Base-by-base conservation (phyloP, 2,888 invertebrate species). In the Caenorhabditis sp. region DNA sequence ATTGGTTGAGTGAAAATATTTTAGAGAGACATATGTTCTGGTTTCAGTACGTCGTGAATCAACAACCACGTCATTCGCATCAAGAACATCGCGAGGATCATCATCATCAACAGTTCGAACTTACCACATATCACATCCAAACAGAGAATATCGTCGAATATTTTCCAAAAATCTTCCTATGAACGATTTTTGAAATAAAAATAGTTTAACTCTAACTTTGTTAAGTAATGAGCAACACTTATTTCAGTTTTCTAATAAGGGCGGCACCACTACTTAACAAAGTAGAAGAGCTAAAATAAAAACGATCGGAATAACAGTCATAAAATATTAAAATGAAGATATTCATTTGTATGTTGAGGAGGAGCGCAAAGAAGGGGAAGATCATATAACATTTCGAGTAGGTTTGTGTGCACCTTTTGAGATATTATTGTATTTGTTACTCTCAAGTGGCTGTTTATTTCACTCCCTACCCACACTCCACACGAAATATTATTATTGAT, bases 261-360 rank as follows among this genome's bases (percentile, higher is more conserved):
- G 69, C 74, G 74, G 74, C 74, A 74, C 63, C 74, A 74, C 74
- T 74, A 74, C 74, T 74, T 74, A 74, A 74, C 60, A 66, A 72
- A 58, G 53, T 23, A 31, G 31, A 10, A 14, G 17, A 43, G 43
- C 43, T 17, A 51, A 58, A 58, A 63, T 51, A 54, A 50, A 27
- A 27, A 3, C 23, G 17, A n/a, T 21, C 31, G 1, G n/a, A 67
- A 37, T 43, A 26, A 23, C 19, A 62, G 43, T 26, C 37, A n/a
- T 17, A 43, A 26, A 55, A 55, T 55, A 26, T 43, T 12, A 14
- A 5, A 55, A 55, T 55, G 55, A 55, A 55, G 43, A 43, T 43
- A 43, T 43, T 12, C 26, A 53, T 53, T 53, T 53, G 53, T 53
- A 53, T 53, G 53, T 19, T 23, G 62, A 61, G 66, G 14, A 59